Percentiles rank a stretch among this genome's conserved stretches.
Conservation (phyloP, 2,113 vertebrate genomes). For the Mobula hypostoma region DNA sequence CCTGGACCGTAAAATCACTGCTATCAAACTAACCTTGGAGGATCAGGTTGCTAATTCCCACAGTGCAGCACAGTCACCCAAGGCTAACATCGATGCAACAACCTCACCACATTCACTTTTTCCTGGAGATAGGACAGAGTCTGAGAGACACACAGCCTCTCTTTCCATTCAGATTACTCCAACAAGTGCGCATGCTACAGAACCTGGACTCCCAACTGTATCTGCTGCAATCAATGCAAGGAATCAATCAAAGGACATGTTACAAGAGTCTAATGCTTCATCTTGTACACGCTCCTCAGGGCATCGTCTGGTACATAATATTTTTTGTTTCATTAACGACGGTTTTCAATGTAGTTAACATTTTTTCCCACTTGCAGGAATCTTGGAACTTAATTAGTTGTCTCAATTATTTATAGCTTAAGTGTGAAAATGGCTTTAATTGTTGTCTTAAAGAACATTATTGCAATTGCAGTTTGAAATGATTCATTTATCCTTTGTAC, state of each 20-base stretch:
- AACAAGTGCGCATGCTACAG: conserved; percentile 52
- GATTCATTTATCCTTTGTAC: background rate
- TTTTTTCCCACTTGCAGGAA: background rate
- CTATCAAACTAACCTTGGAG: conserved; percentile 69
- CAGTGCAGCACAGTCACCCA: conserved; percentile 44
- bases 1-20: conserved; percentile 70
- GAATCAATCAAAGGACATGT: conserved; percentile 55
- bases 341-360: conserved; percentile 29
- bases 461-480: background rate
- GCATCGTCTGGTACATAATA: conserved; percentile 59
- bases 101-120: conserved; percentile 47
- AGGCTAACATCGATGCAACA: conserved; percentile 44
- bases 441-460: background rate
- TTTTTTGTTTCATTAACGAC: conserved; percentile 49
- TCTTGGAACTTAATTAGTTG: background rate
- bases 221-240: conserved; percentile 58
- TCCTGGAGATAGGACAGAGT: conserved; percentile 49
- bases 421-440: background rate
- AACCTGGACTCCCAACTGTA: conserved; percentile 52
- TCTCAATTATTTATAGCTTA: background rate
- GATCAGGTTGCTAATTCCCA: conserved; percentile 40
- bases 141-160: conserved; percentile 64
- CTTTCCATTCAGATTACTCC: conserved; percentile 69
- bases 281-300: conserved; percentile 58
- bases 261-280: conserved; percentile 54